Evolutionary conservation across 1,140 invertebrate genomes (phyloP).

Genomic region (Conus ventricosus): DNA sequence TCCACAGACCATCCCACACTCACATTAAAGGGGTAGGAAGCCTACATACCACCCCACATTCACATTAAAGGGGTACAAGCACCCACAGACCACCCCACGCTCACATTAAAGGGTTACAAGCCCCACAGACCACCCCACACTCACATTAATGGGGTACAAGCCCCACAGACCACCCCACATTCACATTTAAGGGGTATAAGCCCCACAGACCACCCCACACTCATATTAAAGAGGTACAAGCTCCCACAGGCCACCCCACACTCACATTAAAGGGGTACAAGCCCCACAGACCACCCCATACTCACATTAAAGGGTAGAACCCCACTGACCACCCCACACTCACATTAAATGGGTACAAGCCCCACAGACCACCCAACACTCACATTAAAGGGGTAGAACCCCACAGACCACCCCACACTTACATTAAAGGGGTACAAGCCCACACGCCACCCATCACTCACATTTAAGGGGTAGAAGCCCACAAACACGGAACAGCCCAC

Average conservation of each 20-base stretch:
- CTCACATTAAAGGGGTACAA: constrained; percentile 83
- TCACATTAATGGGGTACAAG: not conserved
- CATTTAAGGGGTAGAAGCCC: constrained; percentile 82
- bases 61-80: constrained; percentile 50
- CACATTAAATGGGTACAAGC: not conserved
- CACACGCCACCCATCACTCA: constrained; percentile 66
- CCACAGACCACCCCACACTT: not conserved
- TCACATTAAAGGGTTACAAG: not conserved
- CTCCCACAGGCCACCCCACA: not conserved
- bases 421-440: not conserved
- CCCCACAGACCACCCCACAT: not conserved
- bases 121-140: not conserved
- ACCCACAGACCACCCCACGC: not conserved
- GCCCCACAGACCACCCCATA: constrained; percentile 78
- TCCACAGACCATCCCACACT: not conserved
- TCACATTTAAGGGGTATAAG: not conserved
- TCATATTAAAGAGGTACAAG: not conserved
- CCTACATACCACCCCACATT: constrained; percentile 80
- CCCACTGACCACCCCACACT: not conserved
- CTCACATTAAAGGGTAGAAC: constrained; percentile 73
- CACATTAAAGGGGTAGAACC: not conserved
- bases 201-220: not conserved
- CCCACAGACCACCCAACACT: not conserved
- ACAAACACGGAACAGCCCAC: constrained; percentile 81
- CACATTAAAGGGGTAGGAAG: constrained; percentile 82